Conservation (phyloP, 2,888 invertebrate genomes). For the Merodon equestris region DNA sequence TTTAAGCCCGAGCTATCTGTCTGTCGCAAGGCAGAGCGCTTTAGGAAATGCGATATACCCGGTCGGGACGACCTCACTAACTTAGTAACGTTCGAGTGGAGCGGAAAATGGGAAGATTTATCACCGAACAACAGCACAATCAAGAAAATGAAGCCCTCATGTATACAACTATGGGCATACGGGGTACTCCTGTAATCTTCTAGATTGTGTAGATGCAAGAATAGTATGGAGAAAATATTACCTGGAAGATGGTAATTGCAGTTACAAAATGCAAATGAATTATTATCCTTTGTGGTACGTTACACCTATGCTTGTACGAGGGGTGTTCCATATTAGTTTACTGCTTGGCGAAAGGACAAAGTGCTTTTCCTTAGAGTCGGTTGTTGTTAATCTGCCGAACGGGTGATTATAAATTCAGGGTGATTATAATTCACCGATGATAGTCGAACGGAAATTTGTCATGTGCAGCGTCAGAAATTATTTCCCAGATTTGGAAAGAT, state of each 20-base stretch:
- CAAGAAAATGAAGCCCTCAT: no score
- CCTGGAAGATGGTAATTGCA: slow-evolving; percentile 15
- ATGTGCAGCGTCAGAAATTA: no score
- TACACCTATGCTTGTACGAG: no score
- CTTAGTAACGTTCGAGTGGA: slow-evolving; percentile 49
- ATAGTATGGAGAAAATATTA: not conserved
- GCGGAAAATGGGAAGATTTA: slow-evolving; percentile 57
- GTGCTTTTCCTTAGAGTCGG: no score
- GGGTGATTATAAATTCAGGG: no score
- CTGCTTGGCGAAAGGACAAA: not conserved
- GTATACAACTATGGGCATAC: slow-evolving; percentile 2
- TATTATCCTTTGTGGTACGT: not conserved
- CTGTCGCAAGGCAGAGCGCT: no score
- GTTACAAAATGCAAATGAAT: slow-evolving; percentile 18
- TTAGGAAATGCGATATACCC: slow-evolving; percentile 31
- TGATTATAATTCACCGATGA: no score
- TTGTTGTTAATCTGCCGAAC: no score
- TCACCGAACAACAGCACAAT: slow-evolving; percentile 26
- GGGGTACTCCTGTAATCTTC: no score
- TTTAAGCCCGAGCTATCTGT: slow-evolving; percentile 25
- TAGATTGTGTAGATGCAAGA: not conserved
- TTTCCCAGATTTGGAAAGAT: no score
- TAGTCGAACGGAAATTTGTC: no score
- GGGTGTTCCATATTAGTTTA: not conserved
- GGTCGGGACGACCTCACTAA: slow-evolving; percentile 16